phyloP scores from a whole-genome alignment of 2,113 vertebrate genomes.

The Hoplias malabaricus region DNA sequence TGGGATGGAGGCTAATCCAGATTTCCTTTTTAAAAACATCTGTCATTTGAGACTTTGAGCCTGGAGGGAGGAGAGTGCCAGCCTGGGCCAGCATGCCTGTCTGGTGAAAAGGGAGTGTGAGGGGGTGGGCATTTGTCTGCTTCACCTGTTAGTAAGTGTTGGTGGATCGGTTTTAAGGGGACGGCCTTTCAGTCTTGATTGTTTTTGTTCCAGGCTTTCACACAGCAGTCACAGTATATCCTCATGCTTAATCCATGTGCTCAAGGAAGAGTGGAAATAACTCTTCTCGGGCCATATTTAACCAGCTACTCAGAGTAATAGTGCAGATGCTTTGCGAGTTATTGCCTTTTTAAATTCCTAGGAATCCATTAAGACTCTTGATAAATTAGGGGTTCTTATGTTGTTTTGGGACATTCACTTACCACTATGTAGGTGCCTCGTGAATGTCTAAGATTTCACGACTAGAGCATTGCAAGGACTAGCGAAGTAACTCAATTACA shows the following conservation, averaged over 20 bases:
- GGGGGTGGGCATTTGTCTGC: neutral
- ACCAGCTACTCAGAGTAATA: neutral
- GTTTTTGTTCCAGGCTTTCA: constrained; percentile 23
- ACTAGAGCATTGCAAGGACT: neutral
- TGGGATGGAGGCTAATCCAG: neutral
- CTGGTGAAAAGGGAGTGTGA: neutral
- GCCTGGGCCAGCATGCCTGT: neutral
- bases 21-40: constrained; percentile 14
- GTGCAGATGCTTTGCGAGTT: neutral
- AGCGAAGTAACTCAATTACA: neutral
- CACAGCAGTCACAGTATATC: constrained; percentile 5
- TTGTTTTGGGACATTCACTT: constrained; percentile 30
- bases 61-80: neutral
- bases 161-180: neutral
- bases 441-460: constrained; percentile 22
- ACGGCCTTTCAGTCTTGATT: neutral
- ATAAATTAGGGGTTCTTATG: constrained; percentile 6
- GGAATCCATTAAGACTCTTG: neutral
- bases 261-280: constrained; percentile 17
- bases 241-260: constrained; percentile 14
- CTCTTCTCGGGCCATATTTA: neutral
- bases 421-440: neutral
- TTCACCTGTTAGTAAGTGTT: neutral
- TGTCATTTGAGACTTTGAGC: constrained; percentile 29
- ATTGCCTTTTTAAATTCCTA: neutral